phyloP scores from a whole-genome alignment of 2,888 invertebrate genomes.

The Bombyx huttoni region DNA sequence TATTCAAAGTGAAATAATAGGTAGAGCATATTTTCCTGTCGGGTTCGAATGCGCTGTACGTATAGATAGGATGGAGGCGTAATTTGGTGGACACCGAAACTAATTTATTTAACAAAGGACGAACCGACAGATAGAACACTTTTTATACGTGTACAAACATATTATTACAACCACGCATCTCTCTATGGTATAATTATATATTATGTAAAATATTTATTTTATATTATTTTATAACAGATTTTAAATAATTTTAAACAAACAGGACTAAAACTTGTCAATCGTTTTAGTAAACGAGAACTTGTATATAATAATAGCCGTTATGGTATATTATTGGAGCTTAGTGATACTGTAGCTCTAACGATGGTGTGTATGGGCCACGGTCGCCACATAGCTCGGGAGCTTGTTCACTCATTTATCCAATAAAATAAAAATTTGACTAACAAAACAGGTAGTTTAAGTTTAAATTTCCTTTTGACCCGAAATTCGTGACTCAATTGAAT shows the following conservation, averaged over 20 bases:
- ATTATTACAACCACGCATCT: slow-evolving; percentile 24
- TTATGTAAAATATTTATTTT: slow-evolving; percentile 29
- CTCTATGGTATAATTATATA: slow-evolving; percentile 30
- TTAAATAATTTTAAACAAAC: neutral
- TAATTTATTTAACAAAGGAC: slow-evolving; percentile 74
- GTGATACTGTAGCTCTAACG: too few relatives aligned
- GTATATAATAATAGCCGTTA: neutral
- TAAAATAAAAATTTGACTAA: neutral
- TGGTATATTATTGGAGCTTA: too few relatives aligned
- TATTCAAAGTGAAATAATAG: slow-evolving; percentile 57
- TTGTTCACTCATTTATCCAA: too few relatives aligned
- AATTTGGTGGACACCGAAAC: slow-evolving; percentile 75
- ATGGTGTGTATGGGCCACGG: too few relatives aligned
- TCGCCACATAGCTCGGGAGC: too few relatives aligned
- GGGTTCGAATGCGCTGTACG: slow-evolving; percentile 53
- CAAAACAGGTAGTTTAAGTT: neutral
- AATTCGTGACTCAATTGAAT: neutral
- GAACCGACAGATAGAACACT: slow-evolving; percentile 63
- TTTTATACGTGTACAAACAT: slow-evolving; percentile 66
- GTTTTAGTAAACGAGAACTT: neutral
- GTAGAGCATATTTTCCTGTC: slow-evolving; percentile 66
- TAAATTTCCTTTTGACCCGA: neutral
- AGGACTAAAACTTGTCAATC: neutral
- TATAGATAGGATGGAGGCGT: slow-evolving; percentile 68
- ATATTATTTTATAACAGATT: slow-evolving; percentile 4